Base-by-base conservation (phyloP, 2,888 invertebrate genomes). In the Tenthredo amoena region DNA sequence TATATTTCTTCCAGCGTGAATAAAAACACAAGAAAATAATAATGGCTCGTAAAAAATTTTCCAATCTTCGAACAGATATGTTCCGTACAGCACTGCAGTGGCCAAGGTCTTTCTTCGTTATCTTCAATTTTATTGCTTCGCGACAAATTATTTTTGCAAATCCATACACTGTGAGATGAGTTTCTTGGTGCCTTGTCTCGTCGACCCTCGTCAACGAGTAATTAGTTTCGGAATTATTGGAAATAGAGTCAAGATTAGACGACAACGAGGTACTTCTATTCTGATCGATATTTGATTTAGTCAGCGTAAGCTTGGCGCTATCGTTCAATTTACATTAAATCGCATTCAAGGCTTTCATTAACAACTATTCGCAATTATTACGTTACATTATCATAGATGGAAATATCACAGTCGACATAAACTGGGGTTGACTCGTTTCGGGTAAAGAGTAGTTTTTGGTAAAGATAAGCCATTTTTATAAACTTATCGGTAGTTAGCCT, bases 181-280 rank as follows among this genome's bases (percentile, higher is more conserved):
- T 31, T 15, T 68, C 26, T 34, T 31, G 34, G 34, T 18, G 31
- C 15, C 68, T 34, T 68, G 15, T 12, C 68, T 68, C 62, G 26
- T 68, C 34, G 3, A 68, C 34, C 21, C 6, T 26, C 68, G 34
- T 34, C 5, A 34, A 68, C 68, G 34, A 31, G 18, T 68, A 34
- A 68, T 34, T 34, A 68, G 68, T 31, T 68, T 68, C 68, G 5
- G 34, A 68, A 68, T 68, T 68, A 68, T 68, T 68, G 68, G 68
- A 68, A 68, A 68, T 68, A 68, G 68, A 68, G 18, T 68, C 34
- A 68, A 68, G 68, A 68, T 68, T 34, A 68, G 12, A 68, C 68
- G 18, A 68, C 68, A 34, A 68, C 31, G 12, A 34, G 34, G 34
- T 15, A 68, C 68, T 68, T 26, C 34, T 34, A 68, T 68, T 68